Conservation (phyloP, 2,113 vertebrate genomes). For the Ochotona curzoniae region DNA sequence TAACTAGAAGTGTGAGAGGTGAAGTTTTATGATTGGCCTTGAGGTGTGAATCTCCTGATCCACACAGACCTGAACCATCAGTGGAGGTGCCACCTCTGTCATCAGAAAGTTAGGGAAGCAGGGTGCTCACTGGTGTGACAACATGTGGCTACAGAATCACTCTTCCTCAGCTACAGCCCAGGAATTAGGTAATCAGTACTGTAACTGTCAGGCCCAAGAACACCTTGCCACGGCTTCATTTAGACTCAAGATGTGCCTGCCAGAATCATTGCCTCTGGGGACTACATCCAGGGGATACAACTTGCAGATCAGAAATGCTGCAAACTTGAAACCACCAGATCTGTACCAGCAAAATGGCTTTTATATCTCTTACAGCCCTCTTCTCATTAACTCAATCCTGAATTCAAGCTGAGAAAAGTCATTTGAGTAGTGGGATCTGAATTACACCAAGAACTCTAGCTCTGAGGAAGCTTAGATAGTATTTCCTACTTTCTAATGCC, state of each 20-base stretch:
- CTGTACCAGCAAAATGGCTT: not conserved
- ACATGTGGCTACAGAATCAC: not conserved
- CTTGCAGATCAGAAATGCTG: not conserved
- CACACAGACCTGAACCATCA: not conserved
- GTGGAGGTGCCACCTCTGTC: not conserved
- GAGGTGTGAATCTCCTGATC: not conserved
- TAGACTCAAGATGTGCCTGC: not conserved
- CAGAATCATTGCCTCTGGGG: not conserved
- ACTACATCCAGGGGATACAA: not conserved
- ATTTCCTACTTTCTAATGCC: not conserved
- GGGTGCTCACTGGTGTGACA: not conserved
- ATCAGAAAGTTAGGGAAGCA: conserved; percentile 1
- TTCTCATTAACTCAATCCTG: not conserved
- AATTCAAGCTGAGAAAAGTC: not conserved
- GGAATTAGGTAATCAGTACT: not conserved
- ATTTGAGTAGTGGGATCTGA: not conserved
- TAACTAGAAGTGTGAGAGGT: not conserved
- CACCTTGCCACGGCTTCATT: not conserved
- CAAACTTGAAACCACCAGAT: not conserved
- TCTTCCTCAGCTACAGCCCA: conserved; percentile 5
- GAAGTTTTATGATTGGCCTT: not conserved
- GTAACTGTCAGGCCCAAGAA: not conserved
- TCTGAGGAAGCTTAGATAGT: not conserved
- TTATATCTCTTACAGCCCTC: not conserved
- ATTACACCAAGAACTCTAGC: not conserved